Conservation (phyloP, 1,140 invertebrate species). For the Ylistrum balloti region DNA sequence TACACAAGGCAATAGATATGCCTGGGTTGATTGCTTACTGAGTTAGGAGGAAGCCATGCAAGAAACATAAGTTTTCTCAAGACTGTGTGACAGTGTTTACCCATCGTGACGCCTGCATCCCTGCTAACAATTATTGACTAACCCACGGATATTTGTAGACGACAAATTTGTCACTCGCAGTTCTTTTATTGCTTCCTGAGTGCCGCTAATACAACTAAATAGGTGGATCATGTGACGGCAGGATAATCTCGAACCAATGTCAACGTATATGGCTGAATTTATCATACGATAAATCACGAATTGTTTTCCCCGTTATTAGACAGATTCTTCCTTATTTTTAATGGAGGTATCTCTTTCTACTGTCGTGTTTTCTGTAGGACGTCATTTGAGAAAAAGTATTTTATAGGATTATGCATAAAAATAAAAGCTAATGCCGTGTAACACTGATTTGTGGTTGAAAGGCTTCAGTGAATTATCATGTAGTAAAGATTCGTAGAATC, state of each 20-base stretch:
- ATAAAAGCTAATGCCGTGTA: conserved; percentile 27
- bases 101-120: background rate
- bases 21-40: background rate
- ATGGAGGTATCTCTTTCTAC: background rate
- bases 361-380: background rate
- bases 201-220: conserved; percentile 29
- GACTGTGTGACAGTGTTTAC: conserved; percentile 18
- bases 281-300: conserved; percentile 4
- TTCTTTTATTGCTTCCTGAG: conserved; percentile 34
- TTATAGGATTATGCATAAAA: conserved; percentile 9
- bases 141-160: conserved; percentile 20
- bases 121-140: conserved; percentile 17
- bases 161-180: background rate
- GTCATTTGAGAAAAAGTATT: background rate
- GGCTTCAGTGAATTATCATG: background rate
- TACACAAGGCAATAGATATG: background rate
- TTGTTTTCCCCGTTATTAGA: background rate
- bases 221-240: background rate
- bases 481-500: background rate
- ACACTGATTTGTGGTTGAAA: background rate
- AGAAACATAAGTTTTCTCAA: background rate
- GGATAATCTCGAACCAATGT: background rate
- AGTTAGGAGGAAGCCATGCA: background rate
- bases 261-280: background rate
- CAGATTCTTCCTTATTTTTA: conserved; percentile 11